Base-by-base conservation (phyloP, 1,140 invertebrate species). In the Drosophila dunni region DNA sequence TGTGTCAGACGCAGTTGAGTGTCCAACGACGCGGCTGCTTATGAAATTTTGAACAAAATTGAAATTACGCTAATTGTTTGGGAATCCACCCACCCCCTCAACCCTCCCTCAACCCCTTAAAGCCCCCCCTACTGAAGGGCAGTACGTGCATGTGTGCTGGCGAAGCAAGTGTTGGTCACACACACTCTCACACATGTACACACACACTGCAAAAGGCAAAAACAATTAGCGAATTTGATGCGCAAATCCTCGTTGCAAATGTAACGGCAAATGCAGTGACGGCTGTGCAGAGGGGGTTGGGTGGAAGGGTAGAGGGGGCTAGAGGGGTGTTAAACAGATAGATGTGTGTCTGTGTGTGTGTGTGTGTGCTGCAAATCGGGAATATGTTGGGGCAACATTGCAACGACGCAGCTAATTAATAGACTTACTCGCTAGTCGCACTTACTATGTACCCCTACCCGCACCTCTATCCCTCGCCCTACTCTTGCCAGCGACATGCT, bases 51-150 rank as follows among this genome's bases (percentile, higher is more conserved):
- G 75, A 91, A 83, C 83, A 83, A 90, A 91, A 91, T 90, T 91
- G 78, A 91, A 91, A 91, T 91, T 91, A 91, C 90, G 90, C 90
- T 91, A 91, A 91, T 91, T 91, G 90, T 91, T 89, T 91, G 90
- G 68, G 53, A 72, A 72, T 7, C n/a, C 33, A 10, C 3, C 7
- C 13, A 8, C 44, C 7, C 15, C 15, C 8, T n/a, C 13, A 5
- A 13, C 13, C 11, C 13, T 45, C 11, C 42, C 33, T 15, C 51
- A 8, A n/a, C 24, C 24, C 24, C 24, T 29, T 29, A 0, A 0
- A 29, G 0, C 3, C 0, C 24, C 24, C 24, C 24, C 24, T 29
- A 29, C 24, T 4, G 6, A 29, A 29, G 24, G 24, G 24, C 24
- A 29, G 24, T 29, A 29, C 24, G 53, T 24, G 34, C 7, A 38